Percentiles rank a stretch among this genome's conserved stretches.
phyloP scores from a whole-genome alignment of 64 coral and sea anemone genomes.

The Montipora cactus region DNA sequence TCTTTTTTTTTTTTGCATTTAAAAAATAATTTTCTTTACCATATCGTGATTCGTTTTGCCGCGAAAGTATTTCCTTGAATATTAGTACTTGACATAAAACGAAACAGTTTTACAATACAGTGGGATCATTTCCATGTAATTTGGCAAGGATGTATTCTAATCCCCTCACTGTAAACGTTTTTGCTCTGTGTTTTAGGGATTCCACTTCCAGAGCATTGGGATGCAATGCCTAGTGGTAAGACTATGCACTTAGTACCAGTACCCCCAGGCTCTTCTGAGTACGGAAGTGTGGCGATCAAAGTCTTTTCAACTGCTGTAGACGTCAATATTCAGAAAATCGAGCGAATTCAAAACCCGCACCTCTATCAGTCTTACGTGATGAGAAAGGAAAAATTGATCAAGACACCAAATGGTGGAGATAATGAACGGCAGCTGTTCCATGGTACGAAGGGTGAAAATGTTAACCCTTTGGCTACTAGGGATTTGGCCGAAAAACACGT shows the following conservation, averaged over 20 bases:
- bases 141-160: no score
- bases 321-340: neutral
- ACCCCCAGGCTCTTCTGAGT: neutral
- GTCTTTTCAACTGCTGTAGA: neutral
- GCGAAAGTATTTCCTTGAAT: no score
- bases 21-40: no score
- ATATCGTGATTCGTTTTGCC: no score
- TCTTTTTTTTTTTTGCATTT: no score
- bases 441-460: neutral
- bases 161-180: neutral
- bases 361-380: no score
- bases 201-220: neutral
- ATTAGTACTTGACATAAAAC: no score
- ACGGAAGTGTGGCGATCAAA: neutral
- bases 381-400: neutral
- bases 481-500: no score
- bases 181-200: neutral
- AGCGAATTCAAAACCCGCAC: neutral
- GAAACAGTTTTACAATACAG: no score
- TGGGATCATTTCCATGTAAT: no score
- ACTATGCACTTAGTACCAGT: neutral
- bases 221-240: constrained; percentile 8
- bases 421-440: constrained; percentile 25
- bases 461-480: no score
- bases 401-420: constrained; percentile 13